phyloP scores from a whole-genome alignment of 2,113 vertebrate species.

The Recurvirostra avosetta region DNA sequence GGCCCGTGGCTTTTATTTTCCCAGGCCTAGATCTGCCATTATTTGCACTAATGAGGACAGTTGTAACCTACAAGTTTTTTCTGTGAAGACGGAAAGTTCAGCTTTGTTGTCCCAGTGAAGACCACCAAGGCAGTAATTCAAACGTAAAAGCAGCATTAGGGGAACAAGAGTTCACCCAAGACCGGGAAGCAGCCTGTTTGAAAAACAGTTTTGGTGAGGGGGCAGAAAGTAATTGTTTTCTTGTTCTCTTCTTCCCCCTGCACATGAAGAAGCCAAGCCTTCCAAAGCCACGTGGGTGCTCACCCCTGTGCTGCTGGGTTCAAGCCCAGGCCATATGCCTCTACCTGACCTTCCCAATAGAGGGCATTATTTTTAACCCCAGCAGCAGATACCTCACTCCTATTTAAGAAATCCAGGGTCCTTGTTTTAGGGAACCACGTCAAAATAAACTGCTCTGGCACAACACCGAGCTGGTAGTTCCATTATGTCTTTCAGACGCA shows the following conservation, averaged over 20 bases:
- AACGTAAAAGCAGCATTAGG: slow-evolving; percentile 20
- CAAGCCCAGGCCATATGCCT: background rate
- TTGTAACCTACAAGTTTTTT: slow-evolving; percentile 9
- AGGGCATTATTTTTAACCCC: background rate
- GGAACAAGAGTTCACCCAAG: slow-evolving; percentile 13
- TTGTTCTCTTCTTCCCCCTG: background rate
- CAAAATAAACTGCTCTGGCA: background rate
- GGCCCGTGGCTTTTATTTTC: slow-evolving; percentile 45
- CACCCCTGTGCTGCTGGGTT: background rate
- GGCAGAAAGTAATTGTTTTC: slow-evolving; percentile 21
- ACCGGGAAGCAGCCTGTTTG: background rate
- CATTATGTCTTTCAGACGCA: background rate
- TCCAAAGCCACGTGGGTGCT: background rate
- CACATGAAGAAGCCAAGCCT: background rate
- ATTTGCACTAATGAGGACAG: slow-evolving; percentile 61
- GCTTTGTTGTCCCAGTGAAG: slow-evolving; percentile 24
- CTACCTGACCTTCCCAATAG: background rate
- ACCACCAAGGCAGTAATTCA: slow-evolving; percentile 56
- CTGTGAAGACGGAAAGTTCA: slow-evolving; percentile 19
- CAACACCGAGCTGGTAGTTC: background rate
- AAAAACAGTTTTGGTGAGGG: background rate
- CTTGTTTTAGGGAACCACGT: background rate
- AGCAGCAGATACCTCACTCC: background rate
- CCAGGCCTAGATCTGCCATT: slow-evolving; percentile 39
- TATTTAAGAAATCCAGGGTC: background rate